A percentile compares a stretch with the other conserved stretches of the same genome.
Conservation (phyloP, 2,797 vertebrate species). For the Coranthus polyacanthus region DNA sequence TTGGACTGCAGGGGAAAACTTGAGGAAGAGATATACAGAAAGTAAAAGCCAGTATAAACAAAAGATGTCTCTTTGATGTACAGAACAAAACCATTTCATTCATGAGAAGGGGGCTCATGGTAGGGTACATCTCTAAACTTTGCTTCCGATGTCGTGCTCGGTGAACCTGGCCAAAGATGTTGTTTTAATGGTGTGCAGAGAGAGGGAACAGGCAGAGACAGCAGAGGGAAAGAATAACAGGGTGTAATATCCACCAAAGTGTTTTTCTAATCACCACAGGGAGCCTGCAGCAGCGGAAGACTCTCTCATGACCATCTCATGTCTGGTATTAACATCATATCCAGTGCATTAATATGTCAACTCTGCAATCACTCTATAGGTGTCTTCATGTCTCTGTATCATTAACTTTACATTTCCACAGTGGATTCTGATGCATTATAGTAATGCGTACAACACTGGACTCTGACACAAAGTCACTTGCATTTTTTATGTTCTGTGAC, state of each 20-base stretch:
- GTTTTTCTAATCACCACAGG: conserved; percentile 81
- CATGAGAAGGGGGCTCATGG: conserved; percentile 55
- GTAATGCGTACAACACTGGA: conserved; percentile 12
- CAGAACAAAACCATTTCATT: conserved; percentile 60
- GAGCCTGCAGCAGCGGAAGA: conserved; percentile 71
- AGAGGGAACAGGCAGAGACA: conserved; percentile 68
- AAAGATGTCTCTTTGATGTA: conserved; percentile 63
- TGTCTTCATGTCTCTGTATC: conserved; percentile 48
- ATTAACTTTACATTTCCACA: conserved; percentile 46
- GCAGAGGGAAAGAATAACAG: conserved; percentile 79
- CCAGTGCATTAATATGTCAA: conserved; percentile 70
- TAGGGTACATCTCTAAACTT: conserved; percentile 59
- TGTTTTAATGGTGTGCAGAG: conserved; percentile 76
- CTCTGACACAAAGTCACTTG: conserved; percentile 21
- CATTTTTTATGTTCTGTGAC: conserved; percentile 15
- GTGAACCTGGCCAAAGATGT: conserved; percentile 71
- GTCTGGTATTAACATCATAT: conserved; percentile 74
- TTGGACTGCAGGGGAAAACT: conserved; percentile 29
- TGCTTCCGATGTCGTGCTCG: conserved; percentile 65
- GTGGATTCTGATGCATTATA: conserved; percentile 18
- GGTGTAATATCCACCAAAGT: conserved; percentile 77
- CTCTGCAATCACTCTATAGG: conserved; percentile 42
- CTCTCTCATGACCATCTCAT: conserved; percentile 61
- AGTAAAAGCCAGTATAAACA: conserved; percentile 63
- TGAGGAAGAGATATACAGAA: conserved; percentile 34